Conservation (phyloP, 2,797 vertebrate genomes). For the Enteromius thamalakanensis region DNA sequence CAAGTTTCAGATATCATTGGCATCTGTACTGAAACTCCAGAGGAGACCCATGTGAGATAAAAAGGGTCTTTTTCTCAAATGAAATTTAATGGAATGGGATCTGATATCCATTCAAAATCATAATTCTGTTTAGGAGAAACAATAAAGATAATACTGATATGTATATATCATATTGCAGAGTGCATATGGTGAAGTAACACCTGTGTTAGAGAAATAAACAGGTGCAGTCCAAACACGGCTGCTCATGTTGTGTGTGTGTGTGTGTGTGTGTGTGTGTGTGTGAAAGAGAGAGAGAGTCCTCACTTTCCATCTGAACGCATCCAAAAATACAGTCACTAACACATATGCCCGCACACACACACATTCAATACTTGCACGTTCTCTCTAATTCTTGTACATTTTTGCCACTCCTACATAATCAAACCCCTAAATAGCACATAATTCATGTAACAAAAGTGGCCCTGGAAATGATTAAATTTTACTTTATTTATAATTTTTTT, state of each 20-base stretch:
- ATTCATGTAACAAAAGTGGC: neutral
- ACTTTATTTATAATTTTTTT: neutral
- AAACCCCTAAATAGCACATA: neutral
- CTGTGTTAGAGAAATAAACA: constrained; percentile 2
- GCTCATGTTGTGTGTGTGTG: neutral
- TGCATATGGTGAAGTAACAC: neutral
- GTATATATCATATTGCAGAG: neutral
- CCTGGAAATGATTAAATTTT: neutral
- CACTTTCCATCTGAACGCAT: neutral
- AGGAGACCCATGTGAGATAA: neutral
- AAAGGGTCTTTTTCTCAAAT: neutral
- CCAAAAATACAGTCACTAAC: neutral
- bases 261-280: neutral
- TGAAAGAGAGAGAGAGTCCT: neutral
- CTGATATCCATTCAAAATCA: neutral
- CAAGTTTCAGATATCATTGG: neutral
- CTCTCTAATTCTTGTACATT: neutral
- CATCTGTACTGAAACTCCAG: neutral
- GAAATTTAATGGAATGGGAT: neutral
- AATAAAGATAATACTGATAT: neutral
- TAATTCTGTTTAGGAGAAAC: neutral
- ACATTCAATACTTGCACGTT: neutral
- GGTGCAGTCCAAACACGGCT: neutral
- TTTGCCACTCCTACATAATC: constrained; percentile 4
- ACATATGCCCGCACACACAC: constrained; percentile 15